A percentile compares a stretch with the other conserved stretches of the same genome.
Evolutionary conservation across 2,797 vertebrate species (phyloP).

Genomic region (Coendou prehensilis): DNA sequence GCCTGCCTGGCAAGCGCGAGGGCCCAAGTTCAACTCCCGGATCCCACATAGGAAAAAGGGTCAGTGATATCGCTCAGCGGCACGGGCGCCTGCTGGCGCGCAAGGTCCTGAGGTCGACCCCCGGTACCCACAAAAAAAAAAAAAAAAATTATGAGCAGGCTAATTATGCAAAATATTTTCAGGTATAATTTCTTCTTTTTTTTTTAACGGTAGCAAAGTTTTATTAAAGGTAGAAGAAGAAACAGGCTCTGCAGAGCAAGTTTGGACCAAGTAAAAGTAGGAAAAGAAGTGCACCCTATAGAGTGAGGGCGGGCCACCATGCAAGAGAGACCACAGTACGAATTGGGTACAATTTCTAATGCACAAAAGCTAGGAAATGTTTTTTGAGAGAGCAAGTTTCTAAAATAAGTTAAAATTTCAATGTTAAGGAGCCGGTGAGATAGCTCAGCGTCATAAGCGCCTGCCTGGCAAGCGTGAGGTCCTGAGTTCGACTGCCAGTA

Average conservation of each 20-base stretch:
- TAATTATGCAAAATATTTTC: slow-evolving; percentile 53
- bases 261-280: not conserved
- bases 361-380: not conserved
- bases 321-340: not conserved
- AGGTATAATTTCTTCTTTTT: not conserved
- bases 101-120: no score
- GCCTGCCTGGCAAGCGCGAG: no score
- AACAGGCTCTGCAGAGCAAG: not conserved
- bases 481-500: no score
- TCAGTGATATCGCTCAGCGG: no score
- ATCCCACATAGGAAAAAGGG: no score
- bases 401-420: slow-evolving; percentile 60
- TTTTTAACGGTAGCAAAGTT: not conserved
- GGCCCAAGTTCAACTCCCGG: no score
- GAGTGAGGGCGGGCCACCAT: not conserved
- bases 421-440: not conserved
- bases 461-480: no score
- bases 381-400: slow-evolving; percentile 40
- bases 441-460: no score
- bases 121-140: no score
- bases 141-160: not conserved
- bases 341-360: slow-evolving; percentile 41
- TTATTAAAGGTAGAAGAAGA: not conserved
- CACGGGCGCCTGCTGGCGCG: no score
- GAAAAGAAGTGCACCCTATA: not conserved